These are phyloP conservation scores for Steinernema carpocapsae DNA, from an alignment of 2,888 invertebrate genomes.

Conservation along the genomic window DNA sequence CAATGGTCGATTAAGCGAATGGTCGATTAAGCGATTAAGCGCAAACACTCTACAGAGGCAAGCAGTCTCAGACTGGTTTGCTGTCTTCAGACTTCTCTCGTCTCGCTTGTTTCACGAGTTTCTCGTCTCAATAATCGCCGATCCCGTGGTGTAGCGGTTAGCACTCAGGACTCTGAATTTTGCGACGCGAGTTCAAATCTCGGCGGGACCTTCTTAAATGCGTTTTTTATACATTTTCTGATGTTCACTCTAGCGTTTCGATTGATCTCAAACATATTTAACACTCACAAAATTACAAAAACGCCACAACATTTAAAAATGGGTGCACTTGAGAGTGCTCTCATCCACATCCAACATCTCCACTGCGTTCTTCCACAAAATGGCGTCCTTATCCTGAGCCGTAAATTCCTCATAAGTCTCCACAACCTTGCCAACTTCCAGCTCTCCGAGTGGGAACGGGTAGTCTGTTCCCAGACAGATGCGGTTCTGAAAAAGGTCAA, in stretches of 20 bases:
- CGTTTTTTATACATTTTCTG: too few species aligned
- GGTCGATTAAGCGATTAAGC: too few species aligned
- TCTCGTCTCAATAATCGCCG: too few species aligned
- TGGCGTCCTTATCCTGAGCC: slow-evolving; percentile 40
- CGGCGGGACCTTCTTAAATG: slow-evolving; percentile 39
- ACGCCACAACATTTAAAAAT: slow-evolving; percentile 38
- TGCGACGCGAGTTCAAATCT: slow-evolving; percentile 52
- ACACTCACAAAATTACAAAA: too few species aligned
- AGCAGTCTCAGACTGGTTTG: too few species aligned
- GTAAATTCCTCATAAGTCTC: slow-evolving; percentile 45
- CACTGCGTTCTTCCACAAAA: slow-evolving; percentile 61
- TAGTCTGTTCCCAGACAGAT: slow-evolving; percentile 74
- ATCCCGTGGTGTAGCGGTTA: slow-evolving; percentile 50
- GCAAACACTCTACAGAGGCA: too few species aligned
- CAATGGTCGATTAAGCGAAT: too few species aligned
- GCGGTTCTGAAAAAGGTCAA: slow-evolving; percentile 69
- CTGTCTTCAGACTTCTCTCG: too few species aligned
- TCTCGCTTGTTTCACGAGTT: too few species aligned
- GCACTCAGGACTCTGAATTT: slow-evolving; percentile 53
- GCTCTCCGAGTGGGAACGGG: slow-evolving; percentile 74
- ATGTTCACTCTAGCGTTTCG: too few species aligned
- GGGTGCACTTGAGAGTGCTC: slow-evolving; percentile 36
- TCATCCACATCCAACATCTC: slow-evolving; percentile 54
- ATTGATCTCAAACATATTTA: too few species aligned
- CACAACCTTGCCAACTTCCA: slow-evolving; percentile 72